Evolutionary conservation across 2,888 invertebrate genomes (phyloP).

Genomic region (Aethes cnicana): DNA sequence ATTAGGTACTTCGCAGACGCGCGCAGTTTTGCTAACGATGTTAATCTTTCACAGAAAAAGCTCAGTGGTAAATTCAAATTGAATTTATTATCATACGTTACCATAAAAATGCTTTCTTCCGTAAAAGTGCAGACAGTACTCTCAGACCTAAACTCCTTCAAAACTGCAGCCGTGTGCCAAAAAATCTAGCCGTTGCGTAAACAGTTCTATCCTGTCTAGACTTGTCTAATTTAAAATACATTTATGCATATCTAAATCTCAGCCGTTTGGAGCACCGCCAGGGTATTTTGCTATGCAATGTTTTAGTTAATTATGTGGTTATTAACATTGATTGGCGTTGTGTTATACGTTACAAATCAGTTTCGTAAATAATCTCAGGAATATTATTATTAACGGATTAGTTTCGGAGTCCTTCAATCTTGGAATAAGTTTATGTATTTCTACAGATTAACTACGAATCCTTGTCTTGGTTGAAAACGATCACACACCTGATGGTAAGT

Average conservation of each 20-base stretch:
- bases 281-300: constrained; percentile 6
- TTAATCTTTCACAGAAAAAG: too few relatives aligned
- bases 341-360: background rate
- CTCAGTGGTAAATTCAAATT: too few relatives aligned
- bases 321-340: constrained; percentile 16
- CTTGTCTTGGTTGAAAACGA: too few relatives aligned
- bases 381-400: too few relatives aligned
- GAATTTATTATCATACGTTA: too few relatives aligned
- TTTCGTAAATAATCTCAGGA: too few relatives aligned
- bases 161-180: constrained; percentile 17
- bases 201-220: constrained; percentile 29
- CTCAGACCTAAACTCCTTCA: background rate
- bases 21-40: too few relatives aligned
- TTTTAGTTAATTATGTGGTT: constrained; percentile 18
- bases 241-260: constrained; percentile 49
- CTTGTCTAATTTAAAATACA: constrained; percentile 44
- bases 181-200: constrained; percentile 21
- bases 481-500: too few relatives aligned
- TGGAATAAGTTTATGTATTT: too few relatives aligned
- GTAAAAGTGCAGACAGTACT: background rate
- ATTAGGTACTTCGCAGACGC: too few relatives aligned
- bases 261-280: constrained; percentile 28
- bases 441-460: too few relatives aligned
- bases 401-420: too few relatives aligned
- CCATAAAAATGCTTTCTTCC: constrained; percentile 14